Base-by-base conservation (phyloP, 2,797 vertebrate genomes). In the Hybognathus amarus region DNA sequence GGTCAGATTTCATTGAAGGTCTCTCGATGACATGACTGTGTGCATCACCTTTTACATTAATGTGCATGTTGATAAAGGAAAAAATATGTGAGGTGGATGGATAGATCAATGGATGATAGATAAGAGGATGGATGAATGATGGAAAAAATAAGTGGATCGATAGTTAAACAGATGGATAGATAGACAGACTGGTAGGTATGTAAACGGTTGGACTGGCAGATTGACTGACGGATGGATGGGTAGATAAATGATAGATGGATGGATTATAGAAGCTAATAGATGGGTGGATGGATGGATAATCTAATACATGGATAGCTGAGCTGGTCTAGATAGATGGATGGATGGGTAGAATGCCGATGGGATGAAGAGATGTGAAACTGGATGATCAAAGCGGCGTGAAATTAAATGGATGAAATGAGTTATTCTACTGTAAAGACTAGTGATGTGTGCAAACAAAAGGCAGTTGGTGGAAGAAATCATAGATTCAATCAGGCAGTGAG, bases 381-480 rank as follows among this genome's bases (percentile, higher is more conserved):
- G n/a, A 66, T 40, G 61, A 54, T 63, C 33, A 75, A 5, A 54
- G 70, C 40, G 70, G 70, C 45, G 27, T 74, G 30, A 74, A 73
- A 80, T 61, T 9, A 61, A 80, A 81, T 52, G 22, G 42, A 50
- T 81, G 56, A 73, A 74, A 42, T 75, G 6, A 75, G 45, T 56
- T 30, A n/a, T 36, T 73, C 22, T n/a, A 42, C 30, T 67, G 79
- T 10, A 82, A 80, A 70, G 71, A 69, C 50, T 38, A 78, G 78
- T 73, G 68, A 75, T 85, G 83, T 83, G 79, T 80, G 71, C 36
- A 38, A 66, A 71, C 38, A 56, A 33, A 79, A 50, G 68, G 74
- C 80, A 52, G 81, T 74, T 77, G 82, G 81, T 84, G 70, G 75
- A 85, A 83, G 81, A 85, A 68, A 74, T 86, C 84, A 87, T 77